These are phyloP conservation scores for Petaurus breviceps DNA, from an alignment of 2,113 vertebrate species.

Conservation along the genomic window DNA sequence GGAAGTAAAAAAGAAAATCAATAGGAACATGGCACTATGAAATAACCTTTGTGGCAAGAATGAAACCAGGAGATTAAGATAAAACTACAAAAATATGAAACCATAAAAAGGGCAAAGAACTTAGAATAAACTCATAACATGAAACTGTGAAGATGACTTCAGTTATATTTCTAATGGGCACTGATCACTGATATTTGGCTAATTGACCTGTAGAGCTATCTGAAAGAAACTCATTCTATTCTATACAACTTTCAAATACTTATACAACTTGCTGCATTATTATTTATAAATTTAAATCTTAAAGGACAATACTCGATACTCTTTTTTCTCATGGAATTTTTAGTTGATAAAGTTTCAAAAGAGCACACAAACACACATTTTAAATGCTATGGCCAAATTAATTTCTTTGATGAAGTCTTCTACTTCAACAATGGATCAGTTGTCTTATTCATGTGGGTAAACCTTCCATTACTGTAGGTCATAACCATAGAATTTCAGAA, in stretches of 20 bases:
- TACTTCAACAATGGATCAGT: background rate
- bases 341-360: background rate
- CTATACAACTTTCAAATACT: background rate
- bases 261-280: background rate
- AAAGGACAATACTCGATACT: background rate
- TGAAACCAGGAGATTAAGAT: slow-evolving; percentile 69
- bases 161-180: background rate
- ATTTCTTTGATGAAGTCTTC: background rate
- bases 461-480: background rate
- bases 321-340: slow-evolving; percentile 5
- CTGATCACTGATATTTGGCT: background rate
- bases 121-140: background rate
- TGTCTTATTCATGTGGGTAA: background rate
- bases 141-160: slow-evolving; percentile 23
- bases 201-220: slow-evolving; percentile 10
- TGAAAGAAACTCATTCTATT: slow-evolving; percentile 37
- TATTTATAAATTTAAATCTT: slow-evolving; percentile 24
- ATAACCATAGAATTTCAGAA: background rate
- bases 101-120: slow-evolving; percentile 40
- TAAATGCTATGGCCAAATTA: background rate
- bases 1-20: slow-evolving; percentile 77
- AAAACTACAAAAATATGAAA: slow-evolving; percentile 61
- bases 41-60: slow-evolving; percentile 71
- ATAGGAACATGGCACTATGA: slow-evolving; percentile 63
- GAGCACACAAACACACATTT: background rate